phyloP scores from a whole-genome alignment of 2,797 vertebrate genomes.

The Sebastes diploproa region DNA sequence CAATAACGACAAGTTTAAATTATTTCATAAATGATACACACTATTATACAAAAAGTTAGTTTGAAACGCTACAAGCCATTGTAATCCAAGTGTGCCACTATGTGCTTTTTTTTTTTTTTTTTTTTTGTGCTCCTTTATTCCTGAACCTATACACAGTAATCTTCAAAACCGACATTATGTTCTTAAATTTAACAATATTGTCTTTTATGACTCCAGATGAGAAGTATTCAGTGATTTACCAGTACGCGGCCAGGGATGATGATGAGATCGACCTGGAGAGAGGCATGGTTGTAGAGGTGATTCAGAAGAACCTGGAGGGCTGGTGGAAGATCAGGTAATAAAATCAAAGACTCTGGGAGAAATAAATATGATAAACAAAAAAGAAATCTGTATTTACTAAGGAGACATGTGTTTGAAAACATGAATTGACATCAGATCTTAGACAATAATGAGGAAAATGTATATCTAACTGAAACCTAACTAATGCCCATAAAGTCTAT shows the following conservation, averaged over 20 bases:
- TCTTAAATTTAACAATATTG: neutral
- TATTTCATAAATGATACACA: neutral
- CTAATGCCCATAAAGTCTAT: neutral
- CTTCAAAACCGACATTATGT: neutral
- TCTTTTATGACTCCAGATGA: slow-evolving; percentile 84
- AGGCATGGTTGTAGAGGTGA: slow-evolving; percentile 92
- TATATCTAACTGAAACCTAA: neutral
- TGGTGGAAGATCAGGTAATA: slow-evolving; percentile 99
- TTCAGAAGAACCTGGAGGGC: slow-evolving; percentile 98
- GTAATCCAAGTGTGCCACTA: neutral
- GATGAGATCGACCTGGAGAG: slow-evolving; percentile 97
- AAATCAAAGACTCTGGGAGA: neutral
- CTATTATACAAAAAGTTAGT: neutral
- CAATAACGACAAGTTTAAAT: neutral
- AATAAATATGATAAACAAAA: neutral
- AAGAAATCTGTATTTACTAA: neutral
- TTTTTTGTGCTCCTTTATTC: neutral
- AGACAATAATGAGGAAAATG: neutral
- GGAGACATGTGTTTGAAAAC: neutral
- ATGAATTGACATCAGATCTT: neutral
- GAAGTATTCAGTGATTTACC: slow-evolving; percentile 95
- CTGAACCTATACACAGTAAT: neutral
- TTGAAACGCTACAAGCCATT: neutral
- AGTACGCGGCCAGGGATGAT: slow-evolving; percentile 91
- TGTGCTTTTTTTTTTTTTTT: neutral